Base-by-base conservation (phyloP, 2,888 invertebrate genomes). In the Pammene aurita region DNA sequence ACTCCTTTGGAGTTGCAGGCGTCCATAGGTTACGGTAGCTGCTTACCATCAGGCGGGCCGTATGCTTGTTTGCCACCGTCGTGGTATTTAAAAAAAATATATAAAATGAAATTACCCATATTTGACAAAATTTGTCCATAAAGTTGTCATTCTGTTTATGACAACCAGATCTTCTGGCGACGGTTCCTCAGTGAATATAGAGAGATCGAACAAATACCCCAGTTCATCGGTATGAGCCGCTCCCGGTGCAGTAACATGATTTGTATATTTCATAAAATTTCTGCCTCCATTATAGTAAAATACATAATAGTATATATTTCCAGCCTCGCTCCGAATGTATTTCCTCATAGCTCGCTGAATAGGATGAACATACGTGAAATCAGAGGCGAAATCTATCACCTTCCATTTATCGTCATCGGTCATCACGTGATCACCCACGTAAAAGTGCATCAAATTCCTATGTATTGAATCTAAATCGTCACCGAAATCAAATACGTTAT, bases 251-350 rank as follows among this genome's bases (percentile, higher is more conserved):
- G 41, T 66, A 0, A 79, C 66, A 18, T 80, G 80, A 0, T 65
- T 16, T 0, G 52, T 73, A 9, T 71, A 58, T 72, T 84, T 86
- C 0, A 75, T 67, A 57, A 81, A 81, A 66, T 87, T 84, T 67
- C 87, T 81, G 1, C 72, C 77, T 5, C 88, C 87, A 11, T 75
- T 76, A 60, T 87, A 86, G 0, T 79, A 78, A 63, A 89, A 89
- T 46, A 86, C 52, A 46, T 85, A 88, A 48, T 82, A 76, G 71
- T 78, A 88, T 41, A 86, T 71, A 0, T 78, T 72, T 13, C 64
- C 70, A 7, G 76, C 79, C 18, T 77, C 81, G 68, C 73, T 78
- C 38, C 77, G 73, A 2, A 86, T 42, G 64, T 82, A 86, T 41
- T 78, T 79, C 38, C 76, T 71, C 2, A 87, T 72, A 58, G 75